Base-by-base conservation (phyloP, 35 echinoderm and acorn worm species). In the Strongylocentrotus purpuratus region DNA sequence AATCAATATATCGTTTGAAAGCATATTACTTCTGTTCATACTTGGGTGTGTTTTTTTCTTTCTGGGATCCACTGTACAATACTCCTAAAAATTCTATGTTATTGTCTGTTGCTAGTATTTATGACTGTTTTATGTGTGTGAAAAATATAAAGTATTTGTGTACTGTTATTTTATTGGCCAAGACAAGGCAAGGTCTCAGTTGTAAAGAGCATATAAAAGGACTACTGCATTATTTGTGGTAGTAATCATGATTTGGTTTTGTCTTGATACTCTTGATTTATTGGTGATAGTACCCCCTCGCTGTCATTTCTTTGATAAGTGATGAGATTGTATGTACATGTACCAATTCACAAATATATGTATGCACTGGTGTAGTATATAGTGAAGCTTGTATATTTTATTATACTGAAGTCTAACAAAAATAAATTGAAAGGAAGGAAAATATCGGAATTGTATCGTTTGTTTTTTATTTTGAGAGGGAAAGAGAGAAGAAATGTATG, bases 361-460 rank as follows among this genome's bases (percentile, higher is more conserved):
- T 93, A 93, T 58, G 91, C 91, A 93, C 91, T 58, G 48, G 91
- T 52, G 45, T 93, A 93, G 91, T 14, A 93, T 93, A 93, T 93
- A 93, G 91, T 93, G 91, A 93, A 93, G 91, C 91, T 93, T 93
- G 91, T 93, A 93, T 93, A 93, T 93, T 93, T 93, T 93, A 93
- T 93, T 93, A 93, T 93, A 93, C 91, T 93, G 91, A 93, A 93
- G 91, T 93, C 91, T 93, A 93, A 93, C 91, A 93, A 93, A 41
- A 93, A 50, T 50, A 93, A 93, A 93, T 48, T 50, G 41, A 93
- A 58, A 93, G 20, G 65, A 78, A 78, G 65, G 25, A 78, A 78
- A 55, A 93, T 58, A 12, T 41, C 13, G 22, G 33, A 55, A 55
- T 55, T 15, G 50, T 14, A 10, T 55, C 10, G 9, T 14, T 55